Evolutionary conservation across 92 coral and sea anemone species (phyloP), one percentile per base, ranked within the genome.

Genomic region (Palythoa caribaeorum): DNA sequence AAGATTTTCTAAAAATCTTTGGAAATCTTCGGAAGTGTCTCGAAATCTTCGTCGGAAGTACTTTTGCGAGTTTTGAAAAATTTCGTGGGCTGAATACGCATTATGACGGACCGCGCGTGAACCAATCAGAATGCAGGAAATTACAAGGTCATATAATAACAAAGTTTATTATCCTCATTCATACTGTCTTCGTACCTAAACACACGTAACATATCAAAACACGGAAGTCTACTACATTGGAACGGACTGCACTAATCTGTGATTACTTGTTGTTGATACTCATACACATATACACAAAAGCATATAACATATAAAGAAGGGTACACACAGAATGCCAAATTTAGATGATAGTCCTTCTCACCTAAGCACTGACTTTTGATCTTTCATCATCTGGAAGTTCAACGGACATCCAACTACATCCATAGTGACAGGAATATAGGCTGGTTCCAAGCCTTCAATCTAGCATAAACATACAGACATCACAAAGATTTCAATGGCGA

Each of bases 301-400:
- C 13, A 69, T 17, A 73, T 21, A 69, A 69, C n/a, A 73, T 5
- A 65, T 6, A 40, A 38, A 54, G 20, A 69, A 20, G 47, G 57
- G 52, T n/a, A 70, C 44, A 17, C 8, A 35, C 10, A 40, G 77
- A 66, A 5, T 9, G 8, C 39, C 10, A 40, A 17, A 39, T 5
- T 11, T 15, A 80, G 21, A 17, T 19, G 53, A 11, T 19, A 38
- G 28, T 17, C 38, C 50, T 12, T 54, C 88, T 80, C 88, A 97
- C 99, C 99, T 94, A 55, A 97, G 92, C 19, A 97, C 87, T 17
- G 99, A 98, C 0, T 94, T 88, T 77, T 95, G 96, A 73, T 97
- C 99, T 84, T 92, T 97, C 92, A 91, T 95, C 98, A 97, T 97
- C 92, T 97, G 99, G 81, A 94, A 97, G 87, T 97, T 97, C 77